Evolutionary conservation across 2,888 invertebrate genomes (phyloP), one percentile per base, ranked within the genome.

Genomic region (Phlogophora meticulosa): DNA sequence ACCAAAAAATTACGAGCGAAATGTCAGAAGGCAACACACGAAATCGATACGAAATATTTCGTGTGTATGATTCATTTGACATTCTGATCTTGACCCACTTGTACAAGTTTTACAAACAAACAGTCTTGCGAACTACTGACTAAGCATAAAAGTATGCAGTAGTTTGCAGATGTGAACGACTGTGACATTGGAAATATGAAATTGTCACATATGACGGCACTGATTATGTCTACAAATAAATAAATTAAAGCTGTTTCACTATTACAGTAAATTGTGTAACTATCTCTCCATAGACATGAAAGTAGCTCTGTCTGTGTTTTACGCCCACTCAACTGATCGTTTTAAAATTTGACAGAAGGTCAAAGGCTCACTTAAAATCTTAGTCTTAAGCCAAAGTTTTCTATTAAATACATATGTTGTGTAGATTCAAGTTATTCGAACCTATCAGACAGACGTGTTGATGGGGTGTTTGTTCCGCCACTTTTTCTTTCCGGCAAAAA

Each of bases 31-130:
- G n/a, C 40, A 53, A 43, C 72, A 60, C n/a, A 24, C 20, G 38
- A 74, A 68, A 72, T 71, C 62, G 46, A 81, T 69, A 55, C 51
- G 20, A 58, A 59, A 57, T 53, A 64, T 73, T 57, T 63, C 59
- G 24, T 62, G 45, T 15, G 61, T 28, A 68, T 84, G 79, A 85
- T 60, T 84, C 85, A 84, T 75, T 53, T 64, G 64, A 76, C 45
- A 76, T 73, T 81, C 49, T 75, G 83, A 74, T 83, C 85, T 81
- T 87, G 87, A 85, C 86, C 85, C 49, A 71, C 64, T 77, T 84
- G 11, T 20, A 28, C n/a, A 36, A 71, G 48, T 67, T 63, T 67
- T 51, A 72, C 57, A 56, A 70, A 68, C 74, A 67, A 70, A 68
- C 72, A 46, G 32, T 36, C 20, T 65, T 56, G 22, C 56, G 45